Conservation (phyloP, 2,113 vertebrate genomes). For the Megaceryle torquata region DNA sequence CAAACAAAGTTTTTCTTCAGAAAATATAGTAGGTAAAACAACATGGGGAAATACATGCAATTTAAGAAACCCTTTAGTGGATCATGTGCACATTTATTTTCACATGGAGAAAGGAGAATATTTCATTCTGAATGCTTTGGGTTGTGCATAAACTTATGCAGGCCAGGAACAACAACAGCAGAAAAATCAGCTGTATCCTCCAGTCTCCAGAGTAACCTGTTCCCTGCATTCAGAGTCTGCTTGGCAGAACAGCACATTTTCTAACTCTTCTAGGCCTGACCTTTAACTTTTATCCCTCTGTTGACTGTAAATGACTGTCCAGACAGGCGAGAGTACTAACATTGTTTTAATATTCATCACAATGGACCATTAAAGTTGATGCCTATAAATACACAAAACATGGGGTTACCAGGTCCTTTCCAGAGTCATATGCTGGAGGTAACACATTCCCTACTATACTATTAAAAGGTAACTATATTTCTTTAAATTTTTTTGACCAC, state of each 20-base stretch:
- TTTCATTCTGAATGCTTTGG: not conserved
- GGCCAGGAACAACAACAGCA: conserved; percentile 3
- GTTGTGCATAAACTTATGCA: not conserved
- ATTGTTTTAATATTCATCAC: not conserved
- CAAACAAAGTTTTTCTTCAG: not conserved
- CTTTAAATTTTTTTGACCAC: not conserved
- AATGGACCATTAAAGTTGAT: not conserved
- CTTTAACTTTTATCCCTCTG: not conserved
- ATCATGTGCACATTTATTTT: not conserved
- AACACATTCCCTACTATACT: not conserved
- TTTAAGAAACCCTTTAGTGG: not conserved
- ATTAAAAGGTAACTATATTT: not conserved
- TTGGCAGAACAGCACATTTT: not conserved
- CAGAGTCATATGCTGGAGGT: not conserved
- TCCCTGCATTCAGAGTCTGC: not conserved
- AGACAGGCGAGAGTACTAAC: not conserved
- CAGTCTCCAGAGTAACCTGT: not conserved
- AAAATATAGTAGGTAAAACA: not conserved
- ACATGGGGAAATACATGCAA: not conserved
- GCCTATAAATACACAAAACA: not conserved
- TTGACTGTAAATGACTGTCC: not conserved
- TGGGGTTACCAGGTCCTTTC: not conserved
- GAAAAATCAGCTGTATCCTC: not conserved
- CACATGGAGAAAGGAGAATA: not conserved
- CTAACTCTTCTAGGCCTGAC: not conserved